Conservation (phyloP, 2,797 vertebrate species). For the Anisognathus igniventris region DNA sequence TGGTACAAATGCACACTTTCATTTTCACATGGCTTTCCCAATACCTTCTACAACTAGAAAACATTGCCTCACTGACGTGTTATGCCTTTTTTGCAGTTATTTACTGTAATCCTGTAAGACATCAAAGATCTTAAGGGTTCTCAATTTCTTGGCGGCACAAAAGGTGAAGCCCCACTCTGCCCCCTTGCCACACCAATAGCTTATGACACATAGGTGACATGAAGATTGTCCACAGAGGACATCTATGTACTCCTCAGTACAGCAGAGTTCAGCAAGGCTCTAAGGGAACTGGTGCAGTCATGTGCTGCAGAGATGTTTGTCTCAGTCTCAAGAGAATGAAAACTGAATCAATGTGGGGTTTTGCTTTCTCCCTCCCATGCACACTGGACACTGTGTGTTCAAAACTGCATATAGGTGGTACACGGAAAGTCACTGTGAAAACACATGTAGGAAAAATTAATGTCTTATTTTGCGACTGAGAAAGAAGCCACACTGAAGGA, state of each 20-base stretch:
- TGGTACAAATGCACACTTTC: neutral
- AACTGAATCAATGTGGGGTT: neutral
- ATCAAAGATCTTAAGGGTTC: neutral
- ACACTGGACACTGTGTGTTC: neutral
- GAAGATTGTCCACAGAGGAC: neutral
- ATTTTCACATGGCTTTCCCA: neutral
- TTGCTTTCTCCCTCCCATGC: neutral
- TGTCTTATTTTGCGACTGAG: neutral
- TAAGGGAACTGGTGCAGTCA: neutral
- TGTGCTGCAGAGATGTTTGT: accelerated
- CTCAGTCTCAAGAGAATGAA: neutral
- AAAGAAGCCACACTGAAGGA: neutral
- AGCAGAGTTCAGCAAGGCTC: neutral
- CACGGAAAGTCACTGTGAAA: neutral
- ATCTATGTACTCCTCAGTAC: too few species aligned
- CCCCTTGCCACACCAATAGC: neutral
- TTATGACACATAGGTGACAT: neutral
- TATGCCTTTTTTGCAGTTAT: neutral
- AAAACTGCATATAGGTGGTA: accelerated
- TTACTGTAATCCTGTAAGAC: neutral
- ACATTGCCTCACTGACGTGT: neutral
- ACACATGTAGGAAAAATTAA: neutral
- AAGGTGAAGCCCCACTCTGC: accelerated
- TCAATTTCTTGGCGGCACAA: neutral
- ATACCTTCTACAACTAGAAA: neutral